phyloP scores from a whole-genome alignment of 2,113 vertebrate genomes.

The Grantiella picta region DNA sequence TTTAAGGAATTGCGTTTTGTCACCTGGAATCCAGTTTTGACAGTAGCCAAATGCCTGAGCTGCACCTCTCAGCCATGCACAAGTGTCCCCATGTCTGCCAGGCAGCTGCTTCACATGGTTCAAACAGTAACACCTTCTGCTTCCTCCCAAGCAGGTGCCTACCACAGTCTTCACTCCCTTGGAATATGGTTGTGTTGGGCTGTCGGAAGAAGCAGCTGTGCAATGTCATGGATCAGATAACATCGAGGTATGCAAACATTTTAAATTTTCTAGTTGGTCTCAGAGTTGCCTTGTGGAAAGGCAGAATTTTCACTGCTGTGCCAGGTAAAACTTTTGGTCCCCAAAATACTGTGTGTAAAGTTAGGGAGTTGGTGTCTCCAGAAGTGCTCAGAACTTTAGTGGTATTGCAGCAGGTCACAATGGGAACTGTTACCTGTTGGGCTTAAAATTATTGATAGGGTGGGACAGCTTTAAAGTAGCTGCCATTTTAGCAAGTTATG shows the following conservation, averaged over 20 bases:
- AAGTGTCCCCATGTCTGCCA: not conserved
- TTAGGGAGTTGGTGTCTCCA: not conserved
- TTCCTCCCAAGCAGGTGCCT: slow-evolving; percentile 75
- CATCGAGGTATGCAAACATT: slow-evolving; percentile 77
- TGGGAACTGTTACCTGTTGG: not conserved
- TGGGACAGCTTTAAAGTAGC: not conserved
- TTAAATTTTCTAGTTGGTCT: not conserved
- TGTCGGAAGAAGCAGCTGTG: slow-evolving; percentile 87
- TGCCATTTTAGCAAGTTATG: not conserved
- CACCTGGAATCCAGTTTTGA: not conserved
- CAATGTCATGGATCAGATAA: slow-evolving; percentile 75
- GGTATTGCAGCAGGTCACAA: not conserved
- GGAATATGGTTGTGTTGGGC: slow-evolving; percentile 90
- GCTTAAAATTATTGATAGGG: not conserved
- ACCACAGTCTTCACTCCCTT: slow-evolving; percentile 94
- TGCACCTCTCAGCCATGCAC: not conserved
- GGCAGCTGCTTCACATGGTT: not conserved
- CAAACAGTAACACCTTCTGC: not conserved
- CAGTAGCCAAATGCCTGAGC: not conserved
- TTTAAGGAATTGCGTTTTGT: not conserved
- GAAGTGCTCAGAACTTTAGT: not conserved
- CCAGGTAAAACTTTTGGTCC: not conserved
- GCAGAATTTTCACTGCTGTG: not conserved
- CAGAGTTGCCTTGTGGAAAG: not conserved
- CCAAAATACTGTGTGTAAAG: not conserved